These are phyloP conservation scores for Trinectes maculatus DNA, from an alignment of 2,113 vertebrate genomes.

Conservation along the genomic window DNA sequence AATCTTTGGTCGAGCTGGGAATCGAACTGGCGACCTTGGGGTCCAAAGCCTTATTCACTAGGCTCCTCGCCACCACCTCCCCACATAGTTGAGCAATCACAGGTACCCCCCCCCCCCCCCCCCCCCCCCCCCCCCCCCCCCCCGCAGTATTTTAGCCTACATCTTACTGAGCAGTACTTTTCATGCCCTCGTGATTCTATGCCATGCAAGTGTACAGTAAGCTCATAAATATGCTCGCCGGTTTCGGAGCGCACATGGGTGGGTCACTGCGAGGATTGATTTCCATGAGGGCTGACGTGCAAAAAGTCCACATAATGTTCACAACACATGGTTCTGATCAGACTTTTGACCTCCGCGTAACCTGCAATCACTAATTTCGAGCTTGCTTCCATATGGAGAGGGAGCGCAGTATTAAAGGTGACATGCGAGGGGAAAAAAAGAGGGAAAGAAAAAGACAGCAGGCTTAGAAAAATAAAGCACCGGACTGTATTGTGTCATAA, in stretches of 20 bases:
- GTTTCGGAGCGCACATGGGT: slow-evolving; percentile 27
- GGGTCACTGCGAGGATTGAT: slow-evolving; percentile 60
- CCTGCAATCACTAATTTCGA: slow-evolving; percentile 72
- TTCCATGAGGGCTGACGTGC: slow-evolving; percentile 67
- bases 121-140: too few relatives aligned
- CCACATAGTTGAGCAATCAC: neutral
- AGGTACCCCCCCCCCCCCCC: slow-evolving; percentile 15
- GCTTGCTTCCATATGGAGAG: slow-evolving; percentile 62
- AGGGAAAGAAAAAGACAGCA: slow-evolving; percentile 13
- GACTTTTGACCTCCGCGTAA: slow-evolving; percentile 62
- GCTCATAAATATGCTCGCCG: slow-evolving; percentile 16
- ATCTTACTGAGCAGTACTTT: slow-evolving; percentile 3
- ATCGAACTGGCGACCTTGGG: too few relatives aligned
- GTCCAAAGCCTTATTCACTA: too few relatives aligned
- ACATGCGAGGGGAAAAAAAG: slow-evolving; percentile 30
- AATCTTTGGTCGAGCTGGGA: too few relatives aligned
- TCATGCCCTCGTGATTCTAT: neutral
- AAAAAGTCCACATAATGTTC: slow-evolving; percentile 61
- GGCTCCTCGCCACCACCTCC: too few relatives aligned
- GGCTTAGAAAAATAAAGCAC: slow-evolving; percentile 45
- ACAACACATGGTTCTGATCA: slow-evolving; percentile 74
- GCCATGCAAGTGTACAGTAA: slow-evolving; percentile 9
- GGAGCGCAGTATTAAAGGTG: slow-evolving; percentile 57
- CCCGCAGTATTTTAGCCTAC: too few relatives aligned
- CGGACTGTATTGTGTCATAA: slow-evolving; percentile 47